Conservation (phyloP, 2,888 invertebrate genomes). For the Fabriciana adippe region DNA sequence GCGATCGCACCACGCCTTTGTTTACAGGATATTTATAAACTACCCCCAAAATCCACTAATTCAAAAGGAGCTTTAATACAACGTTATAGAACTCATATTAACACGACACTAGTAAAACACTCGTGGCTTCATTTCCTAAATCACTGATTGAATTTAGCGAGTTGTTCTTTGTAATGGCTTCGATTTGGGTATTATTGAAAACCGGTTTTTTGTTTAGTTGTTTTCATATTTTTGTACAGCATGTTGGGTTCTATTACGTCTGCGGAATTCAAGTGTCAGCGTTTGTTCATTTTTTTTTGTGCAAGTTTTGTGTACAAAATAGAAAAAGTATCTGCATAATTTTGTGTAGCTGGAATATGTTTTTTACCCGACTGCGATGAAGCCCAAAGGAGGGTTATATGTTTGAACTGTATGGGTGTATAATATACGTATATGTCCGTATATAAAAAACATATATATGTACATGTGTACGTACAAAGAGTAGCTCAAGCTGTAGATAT, state of each 20-base stretch:
- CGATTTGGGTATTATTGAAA: constrained; percentile 38
- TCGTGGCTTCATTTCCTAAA: constrained; percentile 35
- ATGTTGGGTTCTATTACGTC: constrained; percentile 12
- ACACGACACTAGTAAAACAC: constrained; percentile 16
- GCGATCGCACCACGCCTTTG: constrained; percentile 45
- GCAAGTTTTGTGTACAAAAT: too few species aligned
- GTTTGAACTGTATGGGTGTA: too few species aligned
- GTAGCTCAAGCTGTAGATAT: too few species aligned
- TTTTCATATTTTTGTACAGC: constrained; percentile 20
- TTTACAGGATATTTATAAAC: constrained; percentile 47
- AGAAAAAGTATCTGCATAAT: too few species aligned
- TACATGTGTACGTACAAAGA: too few species aligned
- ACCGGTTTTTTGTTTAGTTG: constrained; percentile 19
- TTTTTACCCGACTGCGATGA: too few species aligned
- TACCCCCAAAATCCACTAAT: constrained; percentile 17
- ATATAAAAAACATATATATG: too few species aligned
- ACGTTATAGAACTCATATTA: constrained; percentile 41
- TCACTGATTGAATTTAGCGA: constrained; percentile 38
- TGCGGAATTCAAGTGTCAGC: not conserved
- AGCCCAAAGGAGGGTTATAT: too few species aligned
- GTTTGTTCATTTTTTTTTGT: too few species aligned
- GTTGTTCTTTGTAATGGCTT: constrained; percentile 43
- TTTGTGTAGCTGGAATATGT: too few species aligned
- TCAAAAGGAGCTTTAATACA: constrained; percentile 26
- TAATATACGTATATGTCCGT: too few species aligned